A percentile compares a stretch with the other conserved stretches of the same genome.
Conservation (phyloP, 2,888 invertebrate species). For the Sinodicranocentrus sp. region DNA sequence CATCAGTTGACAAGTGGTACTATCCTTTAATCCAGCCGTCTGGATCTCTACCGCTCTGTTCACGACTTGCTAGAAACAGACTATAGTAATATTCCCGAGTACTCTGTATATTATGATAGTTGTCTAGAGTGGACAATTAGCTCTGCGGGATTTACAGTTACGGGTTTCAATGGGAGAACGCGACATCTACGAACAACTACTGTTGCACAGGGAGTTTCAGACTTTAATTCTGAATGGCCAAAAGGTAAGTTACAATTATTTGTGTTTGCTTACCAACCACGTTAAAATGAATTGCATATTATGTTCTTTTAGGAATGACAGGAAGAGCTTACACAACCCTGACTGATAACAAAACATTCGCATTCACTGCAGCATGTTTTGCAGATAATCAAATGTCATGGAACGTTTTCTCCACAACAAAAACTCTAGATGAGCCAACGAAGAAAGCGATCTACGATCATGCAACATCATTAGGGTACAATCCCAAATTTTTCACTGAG, state of each 20-base stretch:
- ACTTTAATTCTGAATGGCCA: slow-evolving; percentile 46
- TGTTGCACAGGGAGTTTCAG: slow-evolving; percentile 34
- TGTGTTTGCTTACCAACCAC: background rate
- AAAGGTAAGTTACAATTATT: slow-evolving; percentile 37
- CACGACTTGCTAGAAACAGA: slow-evolving; percentile 31
- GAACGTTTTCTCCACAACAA: slow-evolving; percentile 60
- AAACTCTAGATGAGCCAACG: slow-evolving; percentile 49
- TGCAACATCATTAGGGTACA: slow-evolving; percentile 47
- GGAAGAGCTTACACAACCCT: slow-evolving; percentile 49
- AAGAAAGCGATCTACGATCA: slow-evolving; percentile 51
- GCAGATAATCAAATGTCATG: slow-evolving; percentile 58
- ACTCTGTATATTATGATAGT: slow-evolving; percentile 44
- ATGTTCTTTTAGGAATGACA: slow-evolving; percentile 33
- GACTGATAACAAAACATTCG: slow-evolving; percentile 57
- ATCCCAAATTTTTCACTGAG: slow-evolving; percentile 43
- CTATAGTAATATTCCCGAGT: slow-evolving; percentile 43
- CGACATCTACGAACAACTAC: slow-evolving; percentile 27
- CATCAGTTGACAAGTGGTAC: slow-evolving; percentile 41
- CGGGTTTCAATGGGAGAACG: slow-evolving; percentile 38
- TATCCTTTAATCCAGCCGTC: slow-evolving; percentile 53
- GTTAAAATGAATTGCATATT: slow-evolving; percentile 4
- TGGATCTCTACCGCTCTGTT: slow-evolving; percentile 35
- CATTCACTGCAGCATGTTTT: slow-evolving; percentile 43
- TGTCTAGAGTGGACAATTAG: slow-evolving; percentile 48
- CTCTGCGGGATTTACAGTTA: slow-evolving; percentile 30